Conservation (phyloP, 2,113 vertebrate species). For the Oncorhynchus masou region DNA sequence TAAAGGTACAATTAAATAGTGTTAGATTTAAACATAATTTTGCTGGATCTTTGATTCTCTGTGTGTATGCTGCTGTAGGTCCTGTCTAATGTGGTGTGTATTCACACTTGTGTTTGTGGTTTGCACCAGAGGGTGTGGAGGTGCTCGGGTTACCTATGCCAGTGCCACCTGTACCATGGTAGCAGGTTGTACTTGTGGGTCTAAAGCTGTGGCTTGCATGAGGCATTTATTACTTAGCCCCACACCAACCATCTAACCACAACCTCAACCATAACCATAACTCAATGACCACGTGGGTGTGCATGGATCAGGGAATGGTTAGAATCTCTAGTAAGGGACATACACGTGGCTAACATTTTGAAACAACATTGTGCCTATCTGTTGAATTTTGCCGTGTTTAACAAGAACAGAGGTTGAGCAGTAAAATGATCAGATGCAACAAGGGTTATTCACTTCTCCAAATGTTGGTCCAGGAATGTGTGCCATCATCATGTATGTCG, state of each 20-base stretch:
- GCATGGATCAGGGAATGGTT: constrained; percentile 31
- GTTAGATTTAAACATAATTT: too few species aligned
- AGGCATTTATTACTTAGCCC: constrained; percentile 34
- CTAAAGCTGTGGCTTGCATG: neutral
- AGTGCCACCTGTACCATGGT: neutral
- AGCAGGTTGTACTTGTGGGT: neutral
- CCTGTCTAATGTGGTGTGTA: neutral
- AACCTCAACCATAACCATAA: constrained; percentile 42
- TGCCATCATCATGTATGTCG: too few species aligned
- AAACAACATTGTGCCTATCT: too few species aligned
- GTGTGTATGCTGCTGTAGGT: neutral
- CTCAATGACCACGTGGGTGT: constrained; percentile 37
- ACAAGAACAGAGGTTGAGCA: too few species aligned
- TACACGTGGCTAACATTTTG: too few species aligned
- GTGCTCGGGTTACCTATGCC: neutral
- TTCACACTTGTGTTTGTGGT: neutral
- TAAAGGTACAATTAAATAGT: too few species aligned
- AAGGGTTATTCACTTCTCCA: too few species aligned
- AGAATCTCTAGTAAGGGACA: neutral
- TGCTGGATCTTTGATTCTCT: neutral
- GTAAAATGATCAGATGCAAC: too few species aligned
- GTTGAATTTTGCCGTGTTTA: too few species aligned
- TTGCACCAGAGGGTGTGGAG: neutral
- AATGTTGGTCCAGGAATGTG: too few species aligned
- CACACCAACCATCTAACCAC: constrained; percentile 44